A percentile compares a stretch with the other conserved stretches of the same genome.
Conservation (phyloP, 2,888 invertebrate genomes). For the Dryomyza anilis region DNA sequence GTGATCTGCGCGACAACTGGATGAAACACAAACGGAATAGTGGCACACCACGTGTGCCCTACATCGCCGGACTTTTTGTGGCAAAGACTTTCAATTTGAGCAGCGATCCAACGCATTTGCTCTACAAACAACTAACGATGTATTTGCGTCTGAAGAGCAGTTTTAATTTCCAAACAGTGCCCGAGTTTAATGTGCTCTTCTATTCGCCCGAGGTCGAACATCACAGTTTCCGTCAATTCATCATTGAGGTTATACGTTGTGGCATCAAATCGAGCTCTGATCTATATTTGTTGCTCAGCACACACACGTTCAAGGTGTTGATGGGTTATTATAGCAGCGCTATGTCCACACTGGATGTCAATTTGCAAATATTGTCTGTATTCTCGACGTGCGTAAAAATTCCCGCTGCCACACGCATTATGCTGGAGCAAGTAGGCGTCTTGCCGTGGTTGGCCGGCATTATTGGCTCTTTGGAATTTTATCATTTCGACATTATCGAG, state of each 20-base stretch:
- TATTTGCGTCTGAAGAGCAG: constrained; percentile 79
- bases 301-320: constrained; percentile 77
- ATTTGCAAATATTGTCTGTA: constrained; percentile 71
- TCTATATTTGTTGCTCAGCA: constrained; percentile 73
- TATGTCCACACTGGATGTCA: constrained; percentile 68
- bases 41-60: constrained; percentile 57
- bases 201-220: constrained; percentile 77
- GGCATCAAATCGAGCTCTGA: constrained; percentile 79
- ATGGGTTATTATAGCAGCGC: constrained; percentile 72
- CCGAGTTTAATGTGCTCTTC: constrained; percentile 85
- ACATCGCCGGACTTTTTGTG: constrained; percentile 55
- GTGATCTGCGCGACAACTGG: constrained; percentile 50
- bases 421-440: constrained; percentile 73
- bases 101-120: constrained; percentile 74
- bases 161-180: constrained; percentile 79
- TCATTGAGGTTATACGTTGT: constrained; percentile 75
- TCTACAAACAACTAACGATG: constrained; percentile 79
- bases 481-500: constrained; percentile 60
- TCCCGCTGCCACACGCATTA: constrained; percentile 68
- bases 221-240: constrained; percentile 75
- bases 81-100: constrained; percentile 67
- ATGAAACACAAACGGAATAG: constrained; percentile 55
- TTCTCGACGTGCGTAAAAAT: constrained; percentile 69
- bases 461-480: constrained; percentile 53
- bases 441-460: constrained; percentile 70